These are phyloP conservation scores for Sarcophaga peregrina DNA, from an alignment of 1,140 invertebrate genomes.

Conservation along the genomic window DNA sequence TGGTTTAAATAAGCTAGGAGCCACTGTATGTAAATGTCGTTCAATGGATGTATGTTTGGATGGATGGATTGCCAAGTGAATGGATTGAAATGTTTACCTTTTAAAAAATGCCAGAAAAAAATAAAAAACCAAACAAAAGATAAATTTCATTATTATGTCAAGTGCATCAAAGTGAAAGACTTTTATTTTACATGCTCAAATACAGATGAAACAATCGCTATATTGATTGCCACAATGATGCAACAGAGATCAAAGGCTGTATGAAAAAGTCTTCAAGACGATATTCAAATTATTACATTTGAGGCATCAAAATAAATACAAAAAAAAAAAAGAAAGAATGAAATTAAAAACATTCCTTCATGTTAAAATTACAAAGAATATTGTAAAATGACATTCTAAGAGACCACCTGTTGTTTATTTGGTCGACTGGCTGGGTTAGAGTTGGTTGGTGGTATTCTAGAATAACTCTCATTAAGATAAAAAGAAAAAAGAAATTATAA, in stretches of 20 bases:
- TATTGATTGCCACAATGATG: background rate
- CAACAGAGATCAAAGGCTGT: background rate
- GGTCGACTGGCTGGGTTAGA: background rate
- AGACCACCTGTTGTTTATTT: slow-evolving; percentile 24
- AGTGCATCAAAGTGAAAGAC: slow-evolving; percentile 15
- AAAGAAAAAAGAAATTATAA: no score
- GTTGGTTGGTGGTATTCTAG: no score
- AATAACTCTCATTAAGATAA: no score
- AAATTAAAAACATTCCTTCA: background rate
- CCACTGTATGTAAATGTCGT: no score
- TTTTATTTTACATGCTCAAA: background rate
- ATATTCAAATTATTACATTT: background rate
- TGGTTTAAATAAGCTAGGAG: no score
- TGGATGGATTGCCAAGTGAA: background rate
- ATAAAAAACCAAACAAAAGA: background rate
- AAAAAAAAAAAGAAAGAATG: no score
- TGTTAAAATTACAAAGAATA: background rate
- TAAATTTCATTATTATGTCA: slow-evolving; percentile 12
- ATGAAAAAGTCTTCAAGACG: background rate
- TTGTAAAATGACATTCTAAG: background rate
- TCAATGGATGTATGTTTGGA: background rate
- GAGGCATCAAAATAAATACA: no score
- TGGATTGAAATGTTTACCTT: no score
- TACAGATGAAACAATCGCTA: background rate
- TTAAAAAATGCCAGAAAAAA: background rate